Evolutionary conservation across 2,888 invertebrate species (phyloP), one percentile per base, ranked within the genome.

Genomic region (Seira sanloemensis): DNA sequence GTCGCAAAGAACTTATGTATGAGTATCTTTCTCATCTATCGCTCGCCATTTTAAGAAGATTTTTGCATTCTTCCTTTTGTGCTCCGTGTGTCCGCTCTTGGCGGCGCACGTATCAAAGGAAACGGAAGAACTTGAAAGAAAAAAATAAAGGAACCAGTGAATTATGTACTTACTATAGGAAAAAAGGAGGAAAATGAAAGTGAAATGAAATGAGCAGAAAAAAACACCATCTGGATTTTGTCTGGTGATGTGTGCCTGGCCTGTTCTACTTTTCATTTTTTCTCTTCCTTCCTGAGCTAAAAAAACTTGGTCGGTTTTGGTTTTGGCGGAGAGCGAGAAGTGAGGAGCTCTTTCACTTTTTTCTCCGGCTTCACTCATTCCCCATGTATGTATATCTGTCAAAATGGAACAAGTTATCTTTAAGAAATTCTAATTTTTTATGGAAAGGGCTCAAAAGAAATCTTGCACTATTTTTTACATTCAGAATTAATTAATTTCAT

Each of bases 401-500:
- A 62, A 62, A 50, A 21, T 62, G 21, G 23, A 62, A 62, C 16
- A 62, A 62, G 62, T 62, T 23, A 62, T 62, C 62, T 62, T 62
- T 2, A 21, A 62, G 21, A 12, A 62, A 62, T 21, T 62, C 4
- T 62, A 62, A n/a, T 9, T 62, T 21, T 62, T 21, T 12, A 9
- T 62, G 21, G 23, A 4, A 19, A 12, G 62, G 21, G 62, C 62
- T 62, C 62, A 62, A 21, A 62, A 62, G n/a, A 62, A 62, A 62
- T 62, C 62, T 62, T 23, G 4, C 9, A 23, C 23, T 62, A 62
- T 62, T 62, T 62, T 62, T 62, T 62, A 62, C n/a, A 62, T 62
- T 62, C 62, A 62, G 21, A 62, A 62, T 21, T 62, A 62, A 62
- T 62, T 62, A 62, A 62, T 62, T 62, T 62, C n/a, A 62, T 62